These are phyloP conservation scores for Enteromius thamalakanensis DNA, from an alignment of 2,797 vertebrate genomes.

Conservation along the genomic window DNA sequence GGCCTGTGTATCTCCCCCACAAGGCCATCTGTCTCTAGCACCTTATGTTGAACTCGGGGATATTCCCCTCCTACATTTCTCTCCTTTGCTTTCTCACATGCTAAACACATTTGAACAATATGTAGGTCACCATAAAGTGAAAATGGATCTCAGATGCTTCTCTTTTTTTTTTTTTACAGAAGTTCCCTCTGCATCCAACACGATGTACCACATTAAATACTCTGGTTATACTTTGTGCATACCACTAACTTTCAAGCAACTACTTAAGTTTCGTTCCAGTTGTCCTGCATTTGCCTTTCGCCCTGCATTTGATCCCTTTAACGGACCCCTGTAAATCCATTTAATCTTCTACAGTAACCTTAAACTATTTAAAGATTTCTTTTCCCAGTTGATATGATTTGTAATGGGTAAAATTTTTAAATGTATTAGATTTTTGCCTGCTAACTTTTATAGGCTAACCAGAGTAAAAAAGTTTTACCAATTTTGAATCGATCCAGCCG, in stretches of 20 bases:
- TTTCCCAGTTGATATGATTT: too few relatives aligned
- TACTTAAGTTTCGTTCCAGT: constrained; percentile 27
- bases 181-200: constrained; percentile 28
- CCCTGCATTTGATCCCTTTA: constrained; percentile 23
- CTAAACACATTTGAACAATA: constrained; percentile 71
- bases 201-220: not conserved
- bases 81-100: constrained; percentile 61
- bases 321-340: constrained; percentile 17
- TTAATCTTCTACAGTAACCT: not conserved
- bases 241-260: constrained; percentile 24
- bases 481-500: too few relatives aligned
- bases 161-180: constrained; percentile 42
- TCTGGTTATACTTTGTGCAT: not conserved
- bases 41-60: constrained; percentile 27
- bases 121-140: constrained; percentile 73
- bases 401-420: not conserved
- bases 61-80: constrained; percentile 66
- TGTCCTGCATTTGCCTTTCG: constrained; percentile 30
- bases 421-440: not conserved
- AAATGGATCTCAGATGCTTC: constrained; percentile 32
- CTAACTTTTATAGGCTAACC: not conserved
- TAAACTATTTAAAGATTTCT: not conserved
- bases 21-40: constrained; percentile 33
- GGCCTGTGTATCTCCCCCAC: constrained; percentile 22
- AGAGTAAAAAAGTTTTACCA: too few relatives aligned